Evolutionary conservation across 2,113 vertebrate genomes (phyloP).

Genomic region (Panthera leo): DNA sequence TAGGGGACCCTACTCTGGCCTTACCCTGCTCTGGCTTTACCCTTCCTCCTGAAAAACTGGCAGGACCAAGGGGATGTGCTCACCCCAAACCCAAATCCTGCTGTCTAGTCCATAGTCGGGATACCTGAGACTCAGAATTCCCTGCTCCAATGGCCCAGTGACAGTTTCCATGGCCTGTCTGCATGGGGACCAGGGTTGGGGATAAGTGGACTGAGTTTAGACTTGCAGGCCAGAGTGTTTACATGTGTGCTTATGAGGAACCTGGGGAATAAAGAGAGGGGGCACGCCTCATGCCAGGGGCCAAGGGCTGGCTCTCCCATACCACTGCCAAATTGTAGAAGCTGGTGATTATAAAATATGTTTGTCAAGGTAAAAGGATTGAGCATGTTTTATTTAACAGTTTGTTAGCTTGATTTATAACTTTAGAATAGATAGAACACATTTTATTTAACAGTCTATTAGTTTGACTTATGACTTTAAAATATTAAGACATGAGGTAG

Average conservation of each 20-base stretch:
- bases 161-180: background rate
- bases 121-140: background rate
- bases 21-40: background rate
- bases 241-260: background rate
- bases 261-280: background rate
- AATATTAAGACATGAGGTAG: background rate
- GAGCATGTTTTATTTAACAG: conserved; percentile 33
- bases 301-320: background rate
- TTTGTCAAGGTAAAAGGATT: conserved; percentile 22
- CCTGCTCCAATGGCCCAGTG: fast-evolving
- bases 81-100: background rate
- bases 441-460: conserved; percentile 47
- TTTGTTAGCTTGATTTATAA: conserved; percentile 24
- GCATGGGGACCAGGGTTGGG: fast-evolving
- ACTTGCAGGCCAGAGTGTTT: background rate
- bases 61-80: background rate
- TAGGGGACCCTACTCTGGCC: background rate
- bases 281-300: background rate
- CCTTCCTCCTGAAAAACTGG: background rate
- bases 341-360: background rate
- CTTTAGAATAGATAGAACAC: conserved; percentile 5
- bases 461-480: conserved; percentile 55
- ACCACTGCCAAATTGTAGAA: background rate
- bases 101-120: background rate
- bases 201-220: background rate